Evolutionary conservation across 1,140 invertebrate species (phyloP).

Genomic region (Diploscapter pachys): DNA sequence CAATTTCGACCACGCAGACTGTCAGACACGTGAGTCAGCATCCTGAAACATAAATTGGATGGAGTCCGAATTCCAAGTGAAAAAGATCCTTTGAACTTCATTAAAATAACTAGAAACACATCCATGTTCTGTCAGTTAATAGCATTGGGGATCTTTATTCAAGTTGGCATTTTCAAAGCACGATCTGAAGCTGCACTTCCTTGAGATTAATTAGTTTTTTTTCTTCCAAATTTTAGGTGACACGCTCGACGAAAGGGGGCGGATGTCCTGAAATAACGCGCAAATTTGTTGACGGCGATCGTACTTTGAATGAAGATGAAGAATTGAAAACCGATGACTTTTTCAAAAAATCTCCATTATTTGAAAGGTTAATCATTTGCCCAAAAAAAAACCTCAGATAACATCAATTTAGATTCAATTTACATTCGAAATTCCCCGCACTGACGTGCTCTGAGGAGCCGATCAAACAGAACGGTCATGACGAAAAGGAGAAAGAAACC

Average conservation of each 20-base stretch:
- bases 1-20: constrained; percentile 39
- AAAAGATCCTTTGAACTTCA: too few relatives aligned
- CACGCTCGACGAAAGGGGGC: constrained; percentile 22
- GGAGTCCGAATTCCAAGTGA: too few relatives aligned
- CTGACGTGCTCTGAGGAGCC: constrained; percentile 7
- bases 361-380: too few relatives aligned
- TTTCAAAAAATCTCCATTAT: too few relatives aligned
- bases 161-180: too few relatives aligned
- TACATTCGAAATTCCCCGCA: constrained; percentile 4
- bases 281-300: constrained; percentile 24
- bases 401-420: constrained; percentile 17
- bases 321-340: not conserved
- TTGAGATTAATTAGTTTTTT: too few relatives aligned
- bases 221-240: not conserved
- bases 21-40: constrained; percentile 30
- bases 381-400: not conserved
- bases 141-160: too few relatives aligned
- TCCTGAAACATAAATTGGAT: too few relatives aligned
- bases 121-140: too few relatives aligned
- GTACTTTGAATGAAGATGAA: constrained; percentile 27
- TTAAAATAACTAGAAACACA: too few relatives aligned
- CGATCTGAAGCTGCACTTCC: too few relatives aligned
- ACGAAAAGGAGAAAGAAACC: constrained; percentile 17
- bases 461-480: constrained; percentile 12
- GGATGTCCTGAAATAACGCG: constrained; percentile 18